A percentile compares a stretch with the other conserved stretches of the same genome.
These are phyloP conservation scores for Apocheima hispidaria DNA, from an alignment of 2,888 invertebrate species.

Conservation along the genomic window DNA sequence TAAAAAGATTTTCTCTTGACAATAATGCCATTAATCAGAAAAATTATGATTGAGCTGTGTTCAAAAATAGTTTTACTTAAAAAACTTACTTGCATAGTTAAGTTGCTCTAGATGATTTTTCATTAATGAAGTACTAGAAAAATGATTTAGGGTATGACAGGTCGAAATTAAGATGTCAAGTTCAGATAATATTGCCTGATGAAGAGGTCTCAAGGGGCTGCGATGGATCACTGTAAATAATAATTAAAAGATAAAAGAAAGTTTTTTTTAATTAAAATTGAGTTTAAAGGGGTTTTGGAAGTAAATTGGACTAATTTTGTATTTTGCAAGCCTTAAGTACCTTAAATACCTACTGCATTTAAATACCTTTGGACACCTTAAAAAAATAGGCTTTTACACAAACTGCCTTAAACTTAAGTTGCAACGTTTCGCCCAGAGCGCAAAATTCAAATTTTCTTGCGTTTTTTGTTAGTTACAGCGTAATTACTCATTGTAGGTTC, in stretches of 20 bases:
- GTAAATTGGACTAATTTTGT: not conserved
- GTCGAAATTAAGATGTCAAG: slow-evolving; percentile 29
- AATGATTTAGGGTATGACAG: slow-evolving; percentile 30
- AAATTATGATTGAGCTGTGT: slow-evolving; percentile 5
- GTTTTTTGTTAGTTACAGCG: too few species aligned
- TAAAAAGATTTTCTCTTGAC: slow-evolving; percentile 19
- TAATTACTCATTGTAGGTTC: too few species aligned
- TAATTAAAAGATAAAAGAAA: slow-evolving; percentile 11
- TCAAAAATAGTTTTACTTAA: not conserved
- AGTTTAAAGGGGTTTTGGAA: slow-evolving; percentile 1
- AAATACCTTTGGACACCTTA: not conserved
- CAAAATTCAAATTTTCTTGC: too few species aligned
- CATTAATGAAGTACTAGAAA: slow-evolving; percentile 15
- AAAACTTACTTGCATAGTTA: not conserved
- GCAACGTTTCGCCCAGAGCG: too few species aligned
- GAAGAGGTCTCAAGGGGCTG: slow-evolving; percentile 28
- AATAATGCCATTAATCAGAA: slow-evolving; percentile 14
- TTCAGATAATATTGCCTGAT: slow-evolving; percentile 29
- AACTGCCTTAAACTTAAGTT: too few species aligned
- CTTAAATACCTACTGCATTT: not conserved
- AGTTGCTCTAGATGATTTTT: slow-evolving; percentile 4
- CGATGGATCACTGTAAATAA: slow-evolving; percentile 21
- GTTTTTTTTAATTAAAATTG: slow-evolving; percentile 9
- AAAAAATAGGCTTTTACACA: too few species aligned
- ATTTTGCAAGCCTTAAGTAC: not conserved